phyloP scores from a whole-genome alignment of 2,797 vertebrate genomes.

The Atherinosoma microstoma region DNA sequence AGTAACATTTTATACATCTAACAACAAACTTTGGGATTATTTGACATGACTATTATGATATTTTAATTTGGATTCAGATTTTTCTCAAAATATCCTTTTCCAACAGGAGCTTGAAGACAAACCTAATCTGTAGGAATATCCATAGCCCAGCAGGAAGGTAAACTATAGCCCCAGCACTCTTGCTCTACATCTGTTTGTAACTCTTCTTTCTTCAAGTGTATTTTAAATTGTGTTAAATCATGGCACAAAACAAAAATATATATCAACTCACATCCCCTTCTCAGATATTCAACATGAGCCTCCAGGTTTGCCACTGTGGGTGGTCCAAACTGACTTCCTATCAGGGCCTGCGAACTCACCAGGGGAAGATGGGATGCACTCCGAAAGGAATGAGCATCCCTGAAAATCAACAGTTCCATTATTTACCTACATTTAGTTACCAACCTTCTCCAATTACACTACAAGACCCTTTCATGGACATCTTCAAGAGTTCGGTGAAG shows the following conservation, averaged over 20 bases:
- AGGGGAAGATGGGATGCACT: conserved; percentile 56
- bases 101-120: not conserved
- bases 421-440: rapidly evolving
- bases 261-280: not conserved
- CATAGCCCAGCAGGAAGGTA: not conserved
- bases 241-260: too few species aligned
- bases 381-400: conserved; percentile 29
- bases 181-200: not conserved
- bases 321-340: conserved; percentile 38
- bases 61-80: not conserved
- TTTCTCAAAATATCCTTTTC: not conserved
- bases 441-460: not conserved
- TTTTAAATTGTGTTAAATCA: not conserved
- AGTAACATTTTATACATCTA: not conserved
- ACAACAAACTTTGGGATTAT: too few species aligned
- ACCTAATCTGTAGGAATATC: not conserved
- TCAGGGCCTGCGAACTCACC: conserved; percentile 36
- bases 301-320: conserved; percentile 42
- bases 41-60: too few species aligned
- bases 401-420: not conserved
- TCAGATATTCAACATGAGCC: conserved; percentile 1
- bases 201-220: too few species aligned
- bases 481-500: not conserved
- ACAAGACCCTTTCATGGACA: rapidly evolving
- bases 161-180: not conserved